Conservation (phyloP, 2,888 invertebrate species). For the Sclerodermus sp. region DNA sequence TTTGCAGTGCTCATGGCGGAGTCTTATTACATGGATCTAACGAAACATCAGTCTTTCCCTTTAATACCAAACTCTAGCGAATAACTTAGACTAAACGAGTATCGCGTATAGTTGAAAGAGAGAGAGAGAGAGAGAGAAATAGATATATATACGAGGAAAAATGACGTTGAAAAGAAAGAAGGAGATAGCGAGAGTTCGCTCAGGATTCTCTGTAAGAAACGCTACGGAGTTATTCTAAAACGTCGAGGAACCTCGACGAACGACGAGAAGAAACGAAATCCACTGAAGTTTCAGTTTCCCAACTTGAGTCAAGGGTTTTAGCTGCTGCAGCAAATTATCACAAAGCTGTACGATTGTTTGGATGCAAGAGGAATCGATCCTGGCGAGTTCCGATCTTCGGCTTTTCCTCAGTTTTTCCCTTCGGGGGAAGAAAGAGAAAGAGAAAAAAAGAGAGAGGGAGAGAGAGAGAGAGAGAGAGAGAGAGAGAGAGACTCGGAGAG, state of each 20-base stretch:
- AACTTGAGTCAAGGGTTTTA: conserved; percentile 58
- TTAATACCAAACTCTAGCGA: conserved; percentile 38
- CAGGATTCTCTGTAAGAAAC: too few species aligned
- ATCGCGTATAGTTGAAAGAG: conserved; percentile 17
- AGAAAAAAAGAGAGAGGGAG: too few species aligned
- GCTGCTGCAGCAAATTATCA: conserved; percentile 42
- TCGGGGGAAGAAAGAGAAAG: too few species aligned
- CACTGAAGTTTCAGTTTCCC: conserved; percentile 49
- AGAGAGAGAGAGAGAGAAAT: conserved; percentile 4
- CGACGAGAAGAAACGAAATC: conserved; percentile 23
- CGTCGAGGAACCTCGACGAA: conserved; percentile 10
- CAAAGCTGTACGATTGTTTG: conserved; percentile 33
- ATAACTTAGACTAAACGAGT: conserved; percentile 8
- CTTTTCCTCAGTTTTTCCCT: conserved; percentile 1
- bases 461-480: too few species aligned
- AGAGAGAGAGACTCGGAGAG: too few species aligned
- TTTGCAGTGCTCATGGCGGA: too few species aligned
- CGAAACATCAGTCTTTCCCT: conserved; percentile 38
- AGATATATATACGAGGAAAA: conserved; percentile 22
- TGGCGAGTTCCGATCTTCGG: not conserved
- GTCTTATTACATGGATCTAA: too few species aligned
- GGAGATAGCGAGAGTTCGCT: not conserved
- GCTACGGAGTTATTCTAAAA: too few species aligned
- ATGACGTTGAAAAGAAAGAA: conserved; percentile 2
- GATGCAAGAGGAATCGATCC: conserved; percentile 10